Base-by-base conservation (phyloP, 35 echinoderm and acorn worm genomes). In the Apostichopus californicus region DNA sequence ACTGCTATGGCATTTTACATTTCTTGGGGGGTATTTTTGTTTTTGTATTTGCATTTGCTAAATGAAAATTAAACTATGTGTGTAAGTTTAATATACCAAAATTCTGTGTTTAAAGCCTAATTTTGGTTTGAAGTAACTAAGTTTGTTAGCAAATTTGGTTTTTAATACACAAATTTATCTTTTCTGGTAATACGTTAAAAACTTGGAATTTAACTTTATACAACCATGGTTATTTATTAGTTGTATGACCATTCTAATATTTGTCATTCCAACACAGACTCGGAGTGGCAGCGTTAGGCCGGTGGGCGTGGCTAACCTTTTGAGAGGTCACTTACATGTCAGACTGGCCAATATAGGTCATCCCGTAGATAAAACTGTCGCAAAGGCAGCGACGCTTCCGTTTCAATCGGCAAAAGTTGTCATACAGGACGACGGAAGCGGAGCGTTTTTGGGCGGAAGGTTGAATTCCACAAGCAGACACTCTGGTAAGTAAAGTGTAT, bases 361-460 rank as follows among this genome's bases (percentile, higher is more conserved):
- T 12, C 70, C 90, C 1, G 91, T 92, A 14, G 97, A 99, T 54
- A 92, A 72, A 13, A 92, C 95, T 24, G 80, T 94, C 9, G 53
- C 92, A 28, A 96, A 99, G 79, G 86, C 95, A 53, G 81, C 90
- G 46, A 96, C 91, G 10, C 59, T 91, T 22, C 93, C 95, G 3
- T 84, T 94, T 1, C 79, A 94, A 70, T 58, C 71, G 6, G 55
- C 93, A 56, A 99, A 95, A 90, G 95, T 99, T 18, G 83, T 99
- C 8, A 92, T 99, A 8, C 93, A 93, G 77, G 97, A 96, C 17
- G 97, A 99, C 72, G 95, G 95, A 0, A 99, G 95, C 26, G 97
- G 97, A 6, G 95, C 97, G 7, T 99, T 99, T 72, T 89, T 96
- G 7, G 97, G 97, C 66, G 97, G 97, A 21, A 94, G 97, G 52